phyloP scores from a whole-genome alignment of 2,113 vertebrate genomes.

The Entosphenus tridentatus region DNA sequence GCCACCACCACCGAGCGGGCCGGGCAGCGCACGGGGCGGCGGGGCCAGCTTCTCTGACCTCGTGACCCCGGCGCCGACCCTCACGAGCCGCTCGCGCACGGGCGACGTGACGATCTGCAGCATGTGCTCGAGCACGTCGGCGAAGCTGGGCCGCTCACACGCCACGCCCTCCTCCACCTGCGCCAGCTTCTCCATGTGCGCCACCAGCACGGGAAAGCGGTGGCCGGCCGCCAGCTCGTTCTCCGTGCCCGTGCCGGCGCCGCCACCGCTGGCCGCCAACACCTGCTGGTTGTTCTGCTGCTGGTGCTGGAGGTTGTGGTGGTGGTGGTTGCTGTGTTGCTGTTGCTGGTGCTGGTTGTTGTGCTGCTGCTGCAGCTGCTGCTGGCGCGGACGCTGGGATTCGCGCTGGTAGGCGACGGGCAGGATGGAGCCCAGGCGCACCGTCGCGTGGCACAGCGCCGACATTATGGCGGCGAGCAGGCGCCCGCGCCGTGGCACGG shows the following conservation, averaged over 20 bases:
- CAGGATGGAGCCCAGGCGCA: slow-evolving; percentile 82
- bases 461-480: slow-evolving; percentile 95
- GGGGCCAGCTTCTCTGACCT: neutral
- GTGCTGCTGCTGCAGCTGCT: slow-evolving; percentile 32
- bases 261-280: no score
- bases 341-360: no score
- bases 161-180: slow-evolving; percentile 34
- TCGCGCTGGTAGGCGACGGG: slow-evolving; percentile 95
- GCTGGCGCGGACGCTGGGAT: slow-evolving; percentile 63
- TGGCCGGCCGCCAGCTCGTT: slow-evolving; percentile 82
- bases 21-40: neutral
- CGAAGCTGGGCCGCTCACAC: slow-evolving; percentile 46
- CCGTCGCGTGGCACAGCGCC: slow-evolving; percentile 77
- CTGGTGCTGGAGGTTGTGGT: no score
- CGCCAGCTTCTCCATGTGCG: slow-evolving; percentile 94
- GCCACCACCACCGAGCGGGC: no score
- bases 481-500: slow-evolving; percentile 80
- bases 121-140: slow-evolving; percentile 94
- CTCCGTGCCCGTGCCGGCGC: slow-evolving; percentile 39
- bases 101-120: slow-evolving; percentile 86
- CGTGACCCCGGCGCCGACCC: slow-evolving; percentile 13
- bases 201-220: slow-evolving; percentile 78
- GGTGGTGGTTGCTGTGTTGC: no score
- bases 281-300: no score
- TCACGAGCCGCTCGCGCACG: slow-evolving; percentile 68